phyloP scores from a whole-genome alignment of 2,888 invertebrate species.

The Bembecia ichneumoniformis region DNA sequence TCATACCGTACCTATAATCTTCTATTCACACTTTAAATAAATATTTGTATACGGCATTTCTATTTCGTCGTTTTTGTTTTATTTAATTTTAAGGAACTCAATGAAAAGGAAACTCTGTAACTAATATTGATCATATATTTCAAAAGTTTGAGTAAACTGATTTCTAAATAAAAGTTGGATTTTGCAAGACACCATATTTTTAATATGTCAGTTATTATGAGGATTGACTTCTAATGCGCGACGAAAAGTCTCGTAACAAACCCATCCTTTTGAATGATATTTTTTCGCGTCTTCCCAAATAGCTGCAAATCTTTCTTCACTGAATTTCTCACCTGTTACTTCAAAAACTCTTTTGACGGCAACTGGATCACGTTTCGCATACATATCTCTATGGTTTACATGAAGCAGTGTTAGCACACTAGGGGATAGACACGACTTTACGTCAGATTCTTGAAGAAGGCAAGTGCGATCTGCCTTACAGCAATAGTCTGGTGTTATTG shows the following conservation, averaged over 20 bases:
- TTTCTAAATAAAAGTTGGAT: too few species aligned
- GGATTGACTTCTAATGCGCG: conserved; percentile 25
- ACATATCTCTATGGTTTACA: conserved; percentile 54
- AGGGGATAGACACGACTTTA: conserved; percentile 39
- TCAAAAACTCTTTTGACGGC: conserved; percentile 61
- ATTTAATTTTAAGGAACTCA: too few species aligned
- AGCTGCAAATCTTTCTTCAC: conserved; percentile 54
- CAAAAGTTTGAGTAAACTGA: too few species aligned
- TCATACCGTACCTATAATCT: too few species aligned
- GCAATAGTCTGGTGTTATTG: conserved; percentile 36
- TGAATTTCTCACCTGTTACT: conserved; percentile 60
- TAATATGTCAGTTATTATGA: background rate
- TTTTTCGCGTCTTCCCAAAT: conserved; percentile 66
- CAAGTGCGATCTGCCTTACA: conserved; percentile 34
- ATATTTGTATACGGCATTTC: too few species aligned
- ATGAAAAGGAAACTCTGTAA: too few species aligned
- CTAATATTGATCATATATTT: too few species aligned
- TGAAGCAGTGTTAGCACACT: conserved; percentile 41
- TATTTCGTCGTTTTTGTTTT: too few species aligned
- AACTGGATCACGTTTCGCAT: conserved; percentile 37
- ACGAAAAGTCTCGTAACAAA: conserved; percentile 70
- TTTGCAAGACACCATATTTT: too few species aligned
- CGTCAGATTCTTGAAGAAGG: conserved; percentile 49
- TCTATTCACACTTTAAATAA: too few species aligned
- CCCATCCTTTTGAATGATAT: conserved; percentile 60